Evolutionary conservation across 1,140 invertebrate species (phyloP), one percentile per base, ranked within the genome.

Genomic region (Caenorhabditis tropicalis): DNA sequence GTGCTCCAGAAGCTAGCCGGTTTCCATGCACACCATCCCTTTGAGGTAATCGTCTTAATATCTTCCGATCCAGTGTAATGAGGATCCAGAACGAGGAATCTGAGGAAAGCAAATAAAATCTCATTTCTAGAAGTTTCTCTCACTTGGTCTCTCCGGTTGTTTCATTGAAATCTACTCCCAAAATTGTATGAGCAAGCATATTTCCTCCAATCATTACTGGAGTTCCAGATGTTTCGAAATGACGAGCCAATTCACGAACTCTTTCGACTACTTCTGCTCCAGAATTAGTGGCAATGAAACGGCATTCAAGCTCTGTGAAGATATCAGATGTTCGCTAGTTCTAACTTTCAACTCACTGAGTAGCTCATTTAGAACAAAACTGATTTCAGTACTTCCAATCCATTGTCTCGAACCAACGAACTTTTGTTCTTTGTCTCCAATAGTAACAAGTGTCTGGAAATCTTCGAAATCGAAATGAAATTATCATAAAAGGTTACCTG

Each of bases 371-470:
- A 99, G 92, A 83, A 96, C 95, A 93, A 95, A 99, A 90, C 95
- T 94, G 3, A 99, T 95, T 94, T 99, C 98, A 19, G 95, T 96
- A 0, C 96, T 98, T 12, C 98, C 98, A 91, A 99, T 99, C 98
- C 98, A 99, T 91, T 98, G 94, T 85, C 94, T 94, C 1, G 96
- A 96, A 7, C 95, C 95, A 56, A 99, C 92, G 92, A 99, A 99
- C 74, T 93, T 93, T 3, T 93, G 91, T 19, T 94, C 94, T 92
- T 99, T 99, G 92, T 99, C 98, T 7, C 96, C 96, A 88, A 99
- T 95, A 87, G 96, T 94, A 51, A 98, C 95, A 83, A 99, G 93
- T 92, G 95, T 92, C 92, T 93, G 82, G 79, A 90, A 90, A 89
- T 89, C 80, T 16, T n/a, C 9, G 39, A 33, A 60, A 12, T 31